Evolutionary conservation across 2,888 invertebrate species (phyloP).

Genomic region (Axea sp.): DNA sequence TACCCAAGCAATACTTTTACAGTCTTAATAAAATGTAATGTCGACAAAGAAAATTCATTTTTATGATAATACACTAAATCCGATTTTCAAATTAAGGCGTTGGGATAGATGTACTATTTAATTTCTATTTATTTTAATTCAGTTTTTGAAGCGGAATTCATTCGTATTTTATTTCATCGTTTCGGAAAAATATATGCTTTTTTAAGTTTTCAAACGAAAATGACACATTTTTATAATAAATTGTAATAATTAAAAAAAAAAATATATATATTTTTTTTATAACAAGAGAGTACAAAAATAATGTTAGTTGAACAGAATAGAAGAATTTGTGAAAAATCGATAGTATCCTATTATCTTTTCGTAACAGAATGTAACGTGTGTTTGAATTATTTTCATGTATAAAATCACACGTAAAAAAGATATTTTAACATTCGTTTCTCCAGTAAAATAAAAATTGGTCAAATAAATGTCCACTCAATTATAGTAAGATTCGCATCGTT

Average conservation of each 20-base stretch:
- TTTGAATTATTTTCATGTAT: conserved; percentile 16
- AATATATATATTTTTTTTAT: too few relatives aligned
- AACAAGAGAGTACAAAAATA: not conserved
- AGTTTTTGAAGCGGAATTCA: too few relatives aligned
- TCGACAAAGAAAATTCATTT: not conserved
- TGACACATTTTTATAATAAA: too few relatives aligned
- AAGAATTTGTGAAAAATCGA: conserved; percentile 18
- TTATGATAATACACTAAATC: conserved; percentile 5
- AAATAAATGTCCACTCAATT: too few relatives aligned
- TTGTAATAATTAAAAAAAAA: too few relatives aligned
- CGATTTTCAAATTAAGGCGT: conserved; percentile 1
- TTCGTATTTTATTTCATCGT: too few relatives aligned
- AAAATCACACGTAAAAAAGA: not conserved
- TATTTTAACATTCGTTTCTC: not conserved
- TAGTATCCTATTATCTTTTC: conserved; percentile 8
- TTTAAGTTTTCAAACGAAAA: too few relatives aligned
- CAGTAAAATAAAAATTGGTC: not conserved
- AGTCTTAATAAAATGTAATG: conserved; percentile 9
- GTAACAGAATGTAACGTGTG: not conserved
- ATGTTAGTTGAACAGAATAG: not conserved
- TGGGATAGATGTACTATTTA: too few relatives aligned
- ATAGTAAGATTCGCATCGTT: not conserved
- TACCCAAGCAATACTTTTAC: conserved; percentile 2
- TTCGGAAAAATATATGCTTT: too few relatives aligned
- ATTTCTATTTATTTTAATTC: too few relatives aligned